Percentiles rank a stretch among this genome's conserved stretches.
Conservation (phyloP, 2,113 vertebrate species). For the Callocephalon fimbriatum region DNA sequence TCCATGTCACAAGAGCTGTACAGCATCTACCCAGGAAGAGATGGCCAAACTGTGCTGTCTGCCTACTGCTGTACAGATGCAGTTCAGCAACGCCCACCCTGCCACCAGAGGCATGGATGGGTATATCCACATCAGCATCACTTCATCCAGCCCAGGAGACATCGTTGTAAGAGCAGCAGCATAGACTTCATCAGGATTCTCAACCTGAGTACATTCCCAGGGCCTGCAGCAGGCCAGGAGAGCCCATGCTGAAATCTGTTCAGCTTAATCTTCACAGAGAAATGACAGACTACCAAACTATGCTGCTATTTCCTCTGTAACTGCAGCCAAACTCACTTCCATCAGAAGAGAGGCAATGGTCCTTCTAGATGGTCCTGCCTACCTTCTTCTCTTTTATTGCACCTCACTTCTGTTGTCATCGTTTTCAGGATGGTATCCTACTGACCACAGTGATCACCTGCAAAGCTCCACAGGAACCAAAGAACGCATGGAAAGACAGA, state of each 20-base stretch:
- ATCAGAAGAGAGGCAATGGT: background rate
- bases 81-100: rapidly evolving
- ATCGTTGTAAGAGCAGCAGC: background rate
- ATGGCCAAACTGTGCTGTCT: background rate
- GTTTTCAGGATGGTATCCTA: background rate
- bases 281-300: background rate
- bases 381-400: background rate
- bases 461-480: background rate
- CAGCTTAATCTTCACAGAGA: background rate
- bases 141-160: background rate
- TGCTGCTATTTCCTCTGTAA: background rate
- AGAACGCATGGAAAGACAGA: background rate
- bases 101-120: background rate
- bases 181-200: background rate
- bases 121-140: background rate
- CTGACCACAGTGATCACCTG: background rate
- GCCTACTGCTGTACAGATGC: background rate
- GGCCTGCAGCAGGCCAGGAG: background rate
- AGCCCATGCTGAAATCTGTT: background rate
- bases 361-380: background rate
- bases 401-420: background rate
- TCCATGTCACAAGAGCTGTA: rapidly evolving
- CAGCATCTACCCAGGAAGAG: background rate
- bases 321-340: background rate
- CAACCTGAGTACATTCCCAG: background rate